Evolutionary conservation across 2,113 vertebrate species (phyloP).

Genomic region (Campylorhamphus procurvoides): DNA sequence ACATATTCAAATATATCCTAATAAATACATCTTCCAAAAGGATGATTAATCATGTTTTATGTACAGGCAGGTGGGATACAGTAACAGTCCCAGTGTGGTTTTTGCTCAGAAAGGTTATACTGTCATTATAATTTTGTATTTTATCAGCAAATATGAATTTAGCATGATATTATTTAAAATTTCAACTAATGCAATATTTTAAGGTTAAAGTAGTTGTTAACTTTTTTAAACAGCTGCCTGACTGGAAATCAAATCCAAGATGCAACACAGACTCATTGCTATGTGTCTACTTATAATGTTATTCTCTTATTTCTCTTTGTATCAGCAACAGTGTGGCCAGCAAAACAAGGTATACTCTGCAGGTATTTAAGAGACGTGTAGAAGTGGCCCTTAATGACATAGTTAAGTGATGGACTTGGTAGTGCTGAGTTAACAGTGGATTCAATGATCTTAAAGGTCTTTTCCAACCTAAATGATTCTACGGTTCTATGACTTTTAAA

Average conservation of each 20-base stretch:
- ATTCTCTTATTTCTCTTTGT: background rate
- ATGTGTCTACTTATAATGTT: background rate
- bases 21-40: background rate
- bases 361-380: background rate
- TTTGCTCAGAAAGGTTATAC: background rate
- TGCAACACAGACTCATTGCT: background rate
- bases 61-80: background rate
- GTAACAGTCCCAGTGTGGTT: background rate
- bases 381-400: background rate
- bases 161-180: background rate
- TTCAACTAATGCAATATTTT: background rate
- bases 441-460: background rate
- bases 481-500: background rate
- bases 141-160: background rate
- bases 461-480: background rate
- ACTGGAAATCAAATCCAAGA: background rate
- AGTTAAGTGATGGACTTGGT: background rate
- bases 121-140: background rate
- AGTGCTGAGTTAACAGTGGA: background rate
- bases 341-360: background rate
- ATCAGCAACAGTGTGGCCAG: background rate
- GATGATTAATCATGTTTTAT: background rate
- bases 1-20: background rate
- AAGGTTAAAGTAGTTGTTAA: background rate
- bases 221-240: background rate